Base-by-base conservation (phyloP, 1,140 invertebrate species). In the Hyles vespertilio region DNA sequence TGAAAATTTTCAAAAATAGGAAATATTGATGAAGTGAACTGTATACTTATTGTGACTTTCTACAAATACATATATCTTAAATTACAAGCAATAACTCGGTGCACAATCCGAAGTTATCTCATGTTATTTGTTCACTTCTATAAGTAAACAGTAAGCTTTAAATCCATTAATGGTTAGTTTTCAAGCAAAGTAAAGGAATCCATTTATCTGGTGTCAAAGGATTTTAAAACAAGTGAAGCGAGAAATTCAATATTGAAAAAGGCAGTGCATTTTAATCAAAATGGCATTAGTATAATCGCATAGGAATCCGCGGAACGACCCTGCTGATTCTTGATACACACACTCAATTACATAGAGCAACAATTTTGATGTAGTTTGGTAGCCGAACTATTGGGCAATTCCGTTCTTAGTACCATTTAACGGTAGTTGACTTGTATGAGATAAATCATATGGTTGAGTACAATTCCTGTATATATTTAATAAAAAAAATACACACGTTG, bases 231-330 rank as follows among this genome's bases (percentile, higher is more conserved):
- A 64, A 61, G 57, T 68, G 59, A 74, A 75, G 75, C 74, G 71
- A 81, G 72, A 80, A 84, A 84, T 84, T 80, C 75, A 80, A 84
- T 84, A 84, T 81, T 84, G 75, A 77, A 85, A 80, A 80, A 85
- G 75, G 73, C 74, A 76, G 67, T 84, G 77, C 76, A 79, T 81
- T 87, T 85, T 85, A 85, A 87, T 87, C 81, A 87, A 87, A 83
- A 74, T 58, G 79, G 84, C 68, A 87, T 87, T 87, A 87, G 81
- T 81, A 71, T 81, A 85, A 85, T 85, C 82, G 74, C 65, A 70
- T 78, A 72, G 72, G 81, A 84, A 84, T 84, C 74, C 74, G 72
- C 72, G 73, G 80, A 62, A 76, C 72, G 71, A 49, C 56, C 49
- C 52, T 46, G 78, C 77, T 68, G 48, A 68, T 32, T 32, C 32